Evolutionary conservation across 2,888 invertebrate genomes (phyloP).

Genomic region (Caenorhabditis angaria): DNA sequence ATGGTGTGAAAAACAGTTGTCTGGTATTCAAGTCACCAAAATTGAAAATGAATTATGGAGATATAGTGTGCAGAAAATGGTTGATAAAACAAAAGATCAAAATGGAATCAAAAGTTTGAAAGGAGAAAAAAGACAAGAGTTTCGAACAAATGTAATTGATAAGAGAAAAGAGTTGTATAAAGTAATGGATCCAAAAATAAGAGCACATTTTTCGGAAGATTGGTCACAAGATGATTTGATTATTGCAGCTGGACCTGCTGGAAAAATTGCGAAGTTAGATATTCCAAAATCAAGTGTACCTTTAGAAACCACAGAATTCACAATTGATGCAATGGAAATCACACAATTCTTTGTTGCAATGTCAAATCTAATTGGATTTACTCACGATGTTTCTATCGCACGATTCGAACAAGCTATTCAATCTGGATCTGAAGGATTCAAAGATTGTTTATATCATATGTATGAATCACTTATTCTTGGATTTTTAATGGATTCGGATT

Average conservation of each 20-base stretch:
- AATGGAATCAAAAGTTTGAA: constrained; percentile 17
- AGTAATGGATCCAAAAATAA: constrained; percentile 16
- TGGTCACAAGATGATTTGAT: constrained; percentile 19
- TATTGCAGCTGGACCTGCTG: neutral
- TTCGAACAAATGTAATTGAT: constrained; percentile 12
- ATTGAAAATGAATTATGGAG: constrained; percentile 21
- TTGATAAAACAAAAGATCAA: constrained; percentile 26
- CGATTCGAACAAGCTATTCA: neutral
- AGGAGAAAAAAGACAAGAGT: constrained; percentile 19
- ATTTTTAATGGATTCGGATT: constrained; percentile 23
- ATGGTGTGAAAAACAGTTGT: constrained; percentile 32
- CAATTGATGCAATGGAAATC: constrained; percentile 30
- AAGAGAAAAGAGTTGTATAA: constrained; percentile 16
- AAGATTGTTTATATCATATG: constrained; percentile 22
- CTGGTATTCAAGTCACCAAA: constrained; percentile 9
- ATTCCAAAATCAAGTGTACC: neutral
- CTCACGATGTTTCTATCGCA: constrained; percentile 16
- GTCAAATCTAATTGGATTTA: constrained; percentile 28
- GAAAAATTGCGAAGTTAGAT: neutral
- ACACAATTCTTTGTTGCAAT: constrained; percentile 34
- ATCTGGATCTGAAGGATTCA: constrained; percentile 15
- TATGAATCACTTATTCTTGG: constrained; percentile 22
- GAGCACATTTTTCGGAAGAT: constrained; percentile 15
- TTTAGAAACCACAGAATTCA: neutral
- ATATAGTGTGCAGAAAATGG: constrained; percentile 22